phyloP scores from a whole-genome alignment of 2,888 invertebrate species.

The Callyntrura sp. region DNA sequence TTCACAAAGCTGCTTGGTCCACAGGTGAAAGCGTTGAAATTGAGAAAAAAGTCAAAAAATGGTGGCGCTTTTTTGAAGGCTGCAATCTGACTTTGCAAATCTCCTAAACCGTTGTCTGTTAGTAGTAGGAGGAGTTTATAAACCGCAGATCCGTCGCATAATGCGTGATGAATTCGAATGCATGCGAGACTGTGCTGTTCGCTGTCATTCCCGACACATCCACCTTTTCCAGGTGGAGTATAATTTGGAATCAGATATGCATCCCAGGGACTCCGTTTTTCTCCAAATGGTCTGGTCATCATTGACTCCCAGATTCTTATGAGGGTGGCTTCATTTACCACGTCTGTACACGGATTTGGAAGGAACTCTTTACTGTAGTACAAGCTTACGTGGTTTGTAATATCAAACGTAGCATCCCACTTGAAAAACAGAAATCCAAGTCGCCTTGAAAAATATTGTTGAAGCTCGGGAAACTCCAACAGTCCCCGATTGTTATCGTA shows the following conservation, averaged over 20 bases:
- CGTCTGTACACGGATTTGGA: not conserved
- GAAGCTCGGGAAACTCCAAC: slow-evolving; percentile 59
- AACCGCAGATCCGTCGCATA: slow-evolving; percentile 30
- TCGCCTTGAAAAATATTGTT: slow-evolving; percentile 39
- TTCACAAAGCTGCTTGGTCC: slow-evolving; percentile 15
- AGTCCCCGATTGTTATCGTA: not conserved
- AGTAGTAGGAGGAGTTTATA: slow-evolving; percentile 36
- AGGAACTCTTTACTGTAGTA: slow-evolving; percentile 4
- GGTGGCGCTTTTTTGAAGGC: not conserved
- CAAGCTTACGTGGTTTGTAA: slow-evolving; percentile 35
- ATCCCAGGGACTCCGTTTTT: slow-evolving; percentile 65
- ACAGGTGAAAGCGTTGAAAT: not conserved
- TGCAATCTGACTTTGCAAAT: not conserved
- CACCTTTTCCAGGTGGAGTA: not conserved
- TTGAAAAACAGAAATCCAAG: slow-evolving; percentile 53
- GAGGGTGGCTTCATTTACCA: not conserved
- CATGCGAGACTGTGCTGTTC: not conserved
- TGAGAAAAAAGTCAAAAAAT: not conserved
- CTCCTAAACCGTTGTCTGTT: not conserved
- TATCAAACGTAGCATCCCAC: slow-evolving; percentile 50
- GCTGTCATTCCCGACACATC: not conserved
- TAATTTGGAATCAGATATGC: slow-evolving; percentile 39
- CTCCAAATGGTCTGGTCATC: not conserved
- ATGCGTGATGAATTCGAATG: slow-evolving; percentile 18
- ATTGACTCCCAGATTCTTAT: slow-evolving; percentile 52